phyloP scores from a whole-genome alignment of 2,888 invertebrate species.

The Lobophora halterata region DNA sequence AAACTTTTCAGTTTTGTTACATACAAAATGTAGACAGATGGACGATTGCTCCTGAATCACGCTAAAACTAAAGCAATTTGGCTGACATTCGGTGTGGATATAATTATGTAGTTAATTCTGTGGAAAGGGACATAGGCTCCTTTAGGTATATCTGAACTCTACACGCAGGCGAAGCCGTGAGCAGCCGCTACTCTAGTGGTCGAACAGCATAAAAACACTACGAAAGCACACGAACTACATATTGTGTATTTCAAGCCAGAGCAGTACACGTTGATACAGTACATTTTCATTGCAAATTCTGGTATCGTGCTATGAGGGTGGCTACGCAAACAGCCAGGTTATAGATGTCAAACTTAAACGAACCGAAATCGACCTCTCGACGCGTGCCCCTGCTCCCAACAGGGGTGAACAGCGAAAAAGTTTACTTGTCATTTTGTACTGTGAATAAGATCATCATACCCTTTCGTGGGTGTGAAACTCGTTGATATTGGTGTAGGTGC shows the following conservation, averaged over 20 bases:
- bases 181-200: too few species aligned
- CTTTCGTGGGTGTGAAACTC: conserved; percentile 6
- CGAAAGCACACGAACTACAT: conserved; percentile 10
- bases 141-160: too few species aligned
- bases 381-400: conserved; percentile 28
- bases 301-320: conserved; percentile 62
- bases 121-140: too few species aligned
- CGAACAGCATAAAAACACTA: conserved; percentile 4
- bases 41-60: too few species aligned
- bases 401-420: conserved; percentile 31
- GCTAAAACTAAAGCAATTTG: too few species aligned
- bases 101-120: too few species aligned
- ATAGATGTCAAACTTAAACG: conserved; percentile 79
- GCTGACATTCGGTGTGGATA: too few species aligned
- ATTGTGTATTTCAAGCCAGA: conserved; percentile 53
- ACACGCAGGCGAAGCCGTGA: too few species aligned
- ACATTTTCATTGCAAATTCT: conserved; percentile 78
- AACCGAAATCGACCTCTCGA: conserved; percentile 69
- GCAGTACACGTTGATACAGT: conserved; percentile 66
- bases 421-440: conserved; percentile 23
- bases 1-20: too few species aligned
- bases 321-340: conserved; percentile 69
- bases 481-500: too few species aligned
- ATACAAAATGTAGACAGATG: too few species aligned
- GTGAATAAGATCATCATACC: conserved; percentile 15